These are phyloP conservation scores for Bungarus multicinctus DNA, from an alignment of 2,113 vertebrate genomes.

Conservation along the genomic window DNA sequence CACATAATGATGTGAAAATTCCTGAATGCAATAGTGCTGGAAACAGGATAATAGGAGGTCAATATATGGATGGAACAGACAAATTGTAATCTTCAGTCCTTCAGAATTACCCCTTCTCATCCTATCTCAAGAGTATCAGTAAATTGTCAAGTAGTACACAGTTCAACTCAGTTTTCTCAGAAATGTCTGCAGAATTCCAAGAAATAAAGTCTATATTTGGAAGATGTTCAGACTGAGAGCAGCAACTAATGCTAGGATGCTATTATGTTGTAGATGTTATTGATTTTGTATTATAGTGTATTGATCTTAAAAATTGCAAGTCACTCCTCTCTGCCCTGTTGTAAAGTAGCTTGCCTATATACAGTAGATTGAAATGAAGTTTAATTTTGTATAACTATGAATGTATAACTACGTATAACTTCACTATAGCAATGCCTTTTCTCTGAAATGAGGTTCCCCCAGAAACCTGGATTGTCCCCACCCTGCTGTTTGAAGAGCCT, in stretches of 20 bases:
- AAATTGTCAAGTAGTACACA: not conserved
- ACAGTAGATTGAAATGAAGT: not conserved
- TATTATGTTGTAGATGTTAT: not conserved
- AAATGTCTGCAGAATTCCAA: not conserved
- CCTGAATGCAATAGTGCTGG: not conserved
- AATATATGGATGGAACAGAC: not conserved
- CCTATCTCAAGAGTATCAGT: no score
- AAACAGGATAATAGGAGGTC: not conserved
- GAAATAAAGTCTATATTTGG: not conserved
- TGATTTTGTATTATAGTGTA: not conserved
- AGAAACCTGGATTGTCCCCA: not conserved
- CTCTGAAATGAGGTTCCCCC: not conserved
- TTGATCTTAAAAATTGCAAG: not conserved
- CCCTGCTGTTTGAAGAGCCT: not conserved
- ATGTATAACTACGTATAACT: not conserved
- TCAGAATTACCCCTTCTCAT: not conserved
- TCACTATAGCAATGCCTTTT: not conserved
- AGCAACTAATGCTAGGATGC: not conserved
- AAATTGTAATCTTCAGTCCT: not conserved
- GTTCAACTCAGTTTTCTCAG: not conserved
- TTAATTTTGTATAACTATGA: not conserved
- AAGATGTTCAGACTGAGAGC: not conserved
- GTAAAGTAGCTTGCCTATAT: not conserved
- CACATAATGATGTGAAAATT: not conserved
- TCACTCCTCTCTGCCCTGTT: not conserved